phyloP scores from a whole-genome alignment of 2,888 invertebrate species.

The Ptychoptera contaminata region DNA sequence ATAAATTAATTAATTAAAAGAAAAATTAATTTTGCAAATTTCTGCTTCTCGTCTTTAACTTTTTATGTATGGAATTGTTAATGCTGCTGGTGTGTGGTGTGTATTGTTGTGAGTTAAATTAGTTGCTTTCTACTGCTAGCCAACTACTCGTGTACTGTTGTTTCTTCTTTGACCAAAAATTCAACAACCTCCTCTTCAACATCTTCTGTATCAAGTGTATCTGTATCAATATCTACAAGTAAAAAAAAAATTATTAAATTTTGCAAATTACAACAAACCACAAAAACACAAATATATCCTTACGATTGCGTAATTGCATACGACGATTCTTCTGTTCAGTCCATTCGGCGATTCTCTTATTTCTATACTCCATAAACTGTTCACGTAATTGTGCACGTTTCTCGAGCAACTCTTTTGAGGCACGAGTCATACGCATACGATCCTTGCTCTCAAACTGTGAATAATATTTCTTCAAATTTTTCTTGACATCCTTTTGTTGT shows the following conservation, averaged over 20 bases:
- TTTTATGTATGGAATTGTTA: too few relatives aligned
- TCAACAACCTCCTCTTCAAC: constrained; percentile 91
- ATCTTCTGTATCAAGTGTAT: constrained; percentile 77
- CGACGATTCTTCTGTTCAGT: constrained; percentile 61
- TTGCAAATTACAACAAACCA: constrained; percentile 5
- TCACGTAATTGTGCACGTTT: constrained; percentile 79
- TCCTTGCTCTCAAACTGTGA: constrained; percentile 94
- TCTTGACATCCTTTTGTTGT: constrained; percentile 88
- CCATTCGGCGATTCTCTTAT: constrained; percentile 59
- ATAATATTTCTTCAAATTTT: constrained; percentile 94
- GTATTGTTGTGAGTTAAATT: too few relatives aligned
- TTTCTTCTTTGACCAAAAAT: constrained; percentile 96
- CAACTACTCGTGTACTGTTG: constrained; percentile 55
- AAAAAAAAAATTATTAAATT: constrained; percentile 13
- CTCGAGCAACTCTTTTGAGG: constrained; percentile 88
- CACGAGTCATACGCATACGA: constrained; percentile 77
- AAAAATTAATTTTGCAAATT: too few relatives aligned
- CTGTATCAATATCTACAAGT: constrained; percentile 78
- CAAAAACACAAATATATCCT: constrained; percentile 26
- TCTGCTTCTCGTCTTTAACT: too few relatives aligned
- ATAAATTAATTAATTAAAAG: too few relatives aligned
- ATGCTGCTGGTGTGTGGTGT: too few relatives aligned
- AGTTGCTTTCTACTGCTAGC: constrained; percentile 6
- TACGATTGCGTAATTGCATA: constrained; percentile 74
- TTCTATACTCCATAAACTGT: constrained; percentile 69